A percentile compares a stretch with the other conserved stretches of the same genome.
Conservation (phyloP, 2,113 vertebrate species). For the Eretmochelys imbricata region DNA sequence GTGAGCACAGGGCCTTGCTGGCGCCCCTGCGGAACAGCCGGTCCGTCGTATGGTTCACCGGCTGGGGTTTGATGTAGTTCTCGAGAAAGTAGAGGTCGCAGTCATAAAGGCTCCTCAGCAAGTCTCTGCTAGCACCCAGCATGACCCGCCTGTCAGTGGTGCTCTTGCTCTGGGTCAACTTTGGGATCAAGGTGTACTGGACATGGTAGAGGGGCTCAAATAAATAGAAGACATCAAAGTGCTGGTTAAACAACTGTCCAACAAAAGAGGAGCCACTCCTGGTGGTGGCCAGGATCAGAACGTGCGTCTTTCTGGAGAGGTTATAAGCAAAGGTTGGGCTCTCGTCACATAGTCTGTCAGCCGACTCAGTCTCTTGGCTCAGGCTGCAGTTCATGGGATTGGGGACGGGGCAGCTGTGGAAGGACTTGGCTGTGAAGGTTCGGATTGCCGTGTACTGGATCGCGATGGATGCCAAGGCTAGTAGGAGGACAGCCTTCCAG, state of each 20-base stretch:
- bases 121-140: slow-evolving; percentile 93
- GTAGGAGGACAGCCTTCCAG: slow-evolving; percentile 98
- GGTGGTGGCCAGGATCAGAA: slow-evolving; percentile 95
- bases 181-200: slow-evolving; percentile 91
- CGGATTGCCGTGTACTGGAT: slow-evolving; percentile 99
- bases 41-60: slow-evolving; percentile 92
- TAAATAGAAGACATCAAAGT: slow-evolving; percentile 96
- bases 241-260: slow-evolving; percentile 97
- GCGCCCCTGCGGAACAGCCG: slow-evolving; percentile 93
- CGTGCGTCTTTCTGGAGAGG: slow-evolving; percentile 89
- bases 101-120: slow-evolving; percentile 92
- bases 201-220: slow-evolving; percentile 98
- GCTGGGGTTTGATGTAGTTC: slow-evolving; percentile 94
- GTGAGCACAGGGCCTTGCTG: slow-evolving; percentile 92
- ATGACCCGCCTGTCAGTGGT: slow-evolving; percentile 88
- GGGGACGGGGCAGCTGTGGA: slow-evolving; percentile 90
- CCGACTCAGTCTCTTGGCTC: slow-evolving; percentile 86
- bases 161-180: slow-evolving; percentile 89
- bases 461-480: slow-evolving; percentile 96
- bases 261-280: slow-evolving; percentile 96
- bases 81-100: slow-evolving; percentile 96
- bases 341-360: slow-evolving; percentile 90
- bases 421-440: slow-evolving; percentile 95
- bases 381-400: slow-evolving; percentile 87
- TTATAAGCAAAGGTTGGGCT: slow-evolving; percentile 87